Percentiles rank a stretch among this genome's conserved stretches.
Evolutionary conservation across 64 coral and sea anemone genomes (phyloP).

Genomic region (Montipora foliosa): DNA sequence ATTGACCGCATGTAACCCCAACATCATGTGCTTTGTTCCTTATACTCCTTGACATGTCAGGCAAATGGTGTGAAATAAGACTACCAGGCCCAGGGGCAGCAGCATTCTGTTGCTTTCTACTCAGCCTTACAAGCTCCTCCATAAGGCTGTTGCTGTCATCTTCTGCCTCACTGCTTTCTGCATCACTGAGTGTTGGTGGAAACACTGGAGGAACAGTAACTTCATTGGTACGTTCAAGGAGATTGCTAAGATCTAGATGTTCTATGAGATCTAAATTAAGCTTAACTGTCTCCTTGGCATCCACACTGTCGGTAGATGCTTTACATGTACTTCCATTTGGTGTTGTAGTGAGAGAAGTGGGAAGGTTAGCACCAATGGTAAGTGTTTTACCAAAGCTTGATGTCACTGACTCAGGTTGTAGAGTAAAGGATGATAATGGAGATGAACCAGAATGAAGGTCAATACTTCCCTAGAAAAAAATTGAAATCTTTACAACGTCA

Average conservation of each 20-base stretch:
- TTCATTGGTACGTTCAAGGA: slow-evolving; percentile 41
- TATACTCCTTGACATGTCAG: background rate
- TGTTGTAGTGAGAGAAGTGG: background rate
- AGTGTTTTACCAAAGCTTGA: background rate
- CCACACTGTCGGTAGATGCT: background rate
- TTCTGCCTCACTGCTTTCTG: slow-evolving; percentile 4
- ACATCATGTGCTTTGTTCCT: background rate
- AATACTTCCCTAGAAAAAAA: slow-evolving; percentile 17
- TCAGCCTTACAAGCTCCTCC: slow-evolving; percentile 55
- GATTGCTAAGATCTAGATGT: slow-evolving; percentile 38
- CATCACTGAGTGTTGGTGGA: background rate
- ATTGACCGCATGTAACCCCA: slow-evolving; percentile 9
- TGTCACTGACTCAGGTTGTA: background rate
- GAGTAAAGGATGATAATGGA: background rate
- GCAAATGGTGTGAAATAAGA: background rate
- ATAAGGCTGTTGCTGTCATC: slow-evolving; percentile 15
- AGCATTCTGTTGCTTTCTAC: slow-evolving; percentile 56
- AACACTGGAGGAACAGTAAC: slow-evolving; percentile 44
- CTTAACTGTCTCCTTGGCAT: background rate
- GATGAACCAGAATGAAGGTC: background rate
- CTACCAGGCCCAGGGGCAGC: slow-evolving; percentile 6
- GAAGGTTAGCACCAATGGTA: background rate
- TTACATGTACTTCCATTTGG: background rate
- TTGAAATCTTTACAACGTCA: too few relatives aligned
- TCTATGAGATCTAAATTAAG: slow-evolving; percentile 43